Conservation (phyloP, 1,140 invertebrate genomes). For the Ladona fulva region DNA sequence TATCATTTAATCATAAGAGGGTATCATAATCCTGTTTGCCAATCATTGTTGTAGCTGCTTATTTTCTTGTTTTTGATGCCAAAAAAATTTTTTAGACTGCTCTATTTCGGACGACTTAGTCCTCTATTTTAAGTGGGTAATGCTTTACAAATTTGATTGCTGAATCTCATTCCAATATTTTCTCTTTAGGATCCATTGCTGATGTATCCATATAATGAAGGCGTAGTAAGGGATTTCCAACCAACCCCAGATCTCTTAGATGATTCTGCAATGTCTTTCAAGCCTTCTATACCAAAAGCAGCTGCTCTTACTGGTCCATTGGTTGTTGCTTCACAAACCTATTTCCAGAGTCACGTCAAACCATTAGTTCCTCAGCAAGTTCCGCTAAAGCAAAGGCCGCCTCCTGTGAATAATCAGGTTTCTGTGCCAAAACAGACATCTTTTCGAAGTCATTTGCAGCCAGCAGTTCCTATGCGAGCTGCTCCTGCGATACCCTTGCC, state of each 20-base stretch:
- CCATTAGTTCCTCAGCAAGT: background rate
- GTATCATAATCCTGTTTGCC: too few relatives aligned
- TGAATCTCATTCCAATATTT: constrained; percentile 13
- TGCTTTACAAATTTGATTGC: background rate
- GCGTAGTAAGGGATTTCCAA: constrained; percentile 23
- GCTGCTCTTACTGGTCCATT: background rate
- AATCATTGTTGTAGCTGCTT: too few relatives aligned
- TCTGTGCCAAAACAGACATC: too few relatives aligned
- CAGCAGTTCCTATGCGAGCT: too few relatives aligned
- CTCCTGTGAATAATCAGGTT: too few relatives aligned
- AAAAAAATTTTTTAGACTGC: background rate
- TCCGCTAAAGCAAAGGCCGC: too few relatives aligned
- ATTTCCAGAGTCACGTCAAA: background rate
- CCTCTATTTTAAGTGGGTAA: too few relatives aligned
- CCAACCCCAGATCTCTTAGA: background rate
- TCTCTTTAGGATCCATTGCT: constrained; percentile 45
- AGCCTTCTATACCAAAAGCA: background rate
- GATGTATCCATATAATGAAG: constrained; percentile 51
- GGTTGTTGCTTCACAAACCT: background rate
- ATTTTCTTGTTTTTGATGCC: background rate
- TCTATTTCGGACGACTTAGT: background rate
- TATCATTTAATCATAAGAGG: too few relatives aligned
- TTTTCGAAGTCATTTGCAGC: too few relatives aligned
- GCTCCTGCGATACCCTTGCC: too few relatives aligned
- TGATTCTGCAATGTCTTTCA: background rate